phyloP scores from a whole-genome alignment of 2,888 invertebrate genomes.

The Cistogaster globosa region DNA sequence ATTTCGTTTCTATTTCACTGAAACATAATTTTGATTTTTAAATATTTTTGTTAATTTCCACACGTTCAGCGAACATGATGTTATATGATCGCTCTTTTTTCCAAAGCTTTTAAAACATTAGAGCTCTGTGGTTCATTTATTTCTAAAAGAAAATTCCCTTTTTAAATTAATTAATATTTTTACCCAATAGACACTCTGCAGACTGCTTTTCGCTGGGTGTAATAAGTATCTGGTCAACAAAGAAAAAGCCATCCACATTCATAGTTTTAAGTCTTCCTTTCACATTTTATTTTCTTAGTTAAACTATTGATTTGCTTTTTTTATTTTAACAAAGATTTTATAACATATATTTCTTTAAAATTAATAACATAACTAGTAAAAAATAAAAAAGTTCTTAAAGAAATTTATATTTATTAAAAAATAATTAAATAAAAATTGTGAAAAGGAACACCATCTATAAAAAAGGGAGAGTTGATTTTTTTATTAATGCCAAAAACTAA shows the following conservation, averaged over 20 bases:
- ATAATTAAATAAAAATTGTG: conserved; percentile 15
- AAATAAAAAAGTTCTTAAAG: conserved; percentile 24
- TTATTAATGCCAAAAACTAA: conserved; percentile 4
- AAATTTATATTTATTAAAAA: conserved; percentile 8
- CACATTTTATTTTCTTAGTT: conserved; percentile 59
- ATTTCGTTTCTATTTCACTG: no score
- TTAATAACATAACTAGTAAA: conserved; percentile 13
- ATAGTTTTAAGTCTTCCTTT: conserved; percentile 47
- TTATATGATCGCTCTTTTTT: no score
- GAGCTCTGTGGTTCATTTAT: no score
- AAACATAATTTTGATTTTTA: no score
- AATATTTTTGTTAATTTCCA: no score
- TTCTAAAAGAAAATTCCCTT: no score
- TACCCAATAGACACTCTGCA: no score
- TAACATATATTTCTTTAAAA: conserved; percentile 29
- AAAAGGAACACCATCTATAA: conserved; percentile 30
- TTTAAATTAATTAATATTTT: no score
- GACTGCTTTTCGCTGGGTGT: not conserved
- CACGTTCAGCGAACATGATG: no score
- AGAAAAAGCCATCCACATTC: conserved; percentile 36
- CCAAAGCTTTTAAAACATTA: no score
- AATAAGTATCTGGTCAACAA: not conserved
- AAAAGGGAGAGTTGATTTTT: not conserved
- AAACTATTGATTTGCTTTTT: conserved; percentile 43
- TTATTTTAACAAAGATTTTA: conserved; percentile 47